These are phyloP conservation scores for Sinohyriopsis cumingii DNA, from an alignment of 2,888 invertebrate genomes.

Conservation along the genomic window DNA sequence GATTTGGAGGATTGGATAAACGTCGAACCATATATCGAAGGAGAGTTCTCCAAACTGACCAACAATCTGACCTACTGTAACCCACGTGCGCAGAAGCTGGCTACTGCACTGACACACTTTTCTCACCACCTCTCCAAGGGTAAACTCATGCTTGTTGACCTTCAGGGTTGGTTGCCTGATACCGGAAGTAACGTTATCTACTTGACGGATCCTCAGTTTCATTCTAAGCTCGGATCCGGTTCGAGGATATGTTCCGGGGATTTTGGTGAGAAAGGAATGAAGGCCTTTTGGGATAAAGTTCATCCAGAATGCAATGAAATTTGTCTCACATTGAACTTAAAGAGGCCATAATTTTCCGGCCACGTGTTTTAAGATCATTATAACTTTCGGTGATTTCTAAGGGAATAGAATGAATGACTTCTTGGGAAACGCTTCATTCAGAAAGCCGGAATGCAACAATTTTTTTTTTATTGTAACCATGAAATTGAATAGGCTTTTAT, in stretches of 20 bases:
- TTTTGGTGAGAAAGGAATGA: slow-evolving; percentile 23
- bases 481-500: too few species aligned
- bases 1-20: slow-evolving; percentile 29
- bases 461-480: too few species aligned
- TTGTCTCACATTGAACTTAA: slow-evolving; percentile 17
- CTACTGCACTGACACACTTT: slow-evolving; percentile 31
- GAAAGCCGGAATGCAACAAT: too few species aligned
- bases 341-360: slow-evolving; percentile 6
- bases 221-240: slow-evolving; percentile 10
- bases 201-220: slow-evolving; percentile 34
- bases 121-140: slow-evolving; percentile 19
- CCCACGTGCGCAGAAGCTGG: slow-evolving; percentile 14
- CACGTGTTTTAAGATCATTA: too few species aligned
- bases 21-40: slow-evolving; percentile 30
- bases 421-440: too few species aligned
- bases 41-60: slow-evolving; percentile 22
- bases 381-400: too few species aligned
- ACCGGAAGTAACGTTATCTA: slow-evolving; percentile 23
- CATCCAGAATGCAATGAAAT: slow-evolving; percentile 30
- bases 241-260: slow-evolving; percentile 21
- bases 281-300: slow-evolving; percentile 24
- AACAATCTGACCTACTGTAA: slow-evolving; percentile 29
- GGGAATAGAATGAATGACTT: too few species aligned
- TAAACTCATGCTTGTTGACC: slow-evolving; percentile 29
- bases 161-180: slow-evolving; percentile 31